These are phyloP conservation scores for Sebastes alutus DNA, from an alignment of 2,797 vertebrate species.

Conservation along the genomic window DNA sequence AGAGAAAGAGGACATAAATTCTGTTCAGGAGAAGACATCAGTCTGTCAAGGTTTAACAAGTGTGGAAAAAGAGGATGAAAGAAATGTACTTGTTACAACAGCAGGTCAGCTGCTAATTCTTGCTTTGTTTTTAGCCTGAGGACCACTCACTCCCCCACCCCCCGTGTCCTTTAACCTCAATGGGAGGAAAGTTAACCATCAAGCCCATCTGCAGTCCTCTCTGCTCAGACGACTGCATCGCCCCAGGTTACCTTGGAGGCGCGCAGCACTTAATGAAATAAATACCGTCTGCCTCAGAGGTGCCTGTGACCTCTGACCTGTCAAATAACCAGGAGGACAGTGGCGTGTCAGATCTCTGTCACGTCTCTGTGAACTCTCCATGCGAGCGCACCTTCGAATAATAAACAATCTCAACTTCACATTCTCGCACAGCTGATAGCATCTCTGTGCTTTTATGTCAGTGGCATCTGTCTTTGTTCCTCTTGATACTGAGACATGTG, in stretches of 20 bases:
- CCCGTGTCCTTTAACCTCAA: constrained; percentile 27
- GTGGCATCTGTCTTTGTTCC: constrained; percentile 43
- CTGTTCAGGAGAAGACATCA: neutral
- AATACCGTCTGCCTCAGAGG: constrained; percentile 48
- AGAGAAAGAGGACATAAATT: neutral
- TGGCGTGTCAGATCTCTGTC: constrained; percentile 21
- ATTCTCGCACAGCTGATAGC: constrained; percentile 43
- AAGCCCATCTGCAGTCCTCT: neutral
- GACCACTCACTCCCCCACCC: neutral
- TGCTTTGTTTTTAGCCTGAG: constrained; percentile 20
- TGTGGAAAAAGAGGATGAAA: neutral
- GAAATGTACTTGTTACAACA: neutral
- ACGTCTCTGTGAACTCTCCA: constrained; percentile 38
- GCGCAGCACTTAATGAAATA: constrained; percentile 55
- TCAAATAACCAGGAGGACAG: constrained; percentile 48
- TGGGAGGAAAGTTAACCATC: constrained; percentile 21
- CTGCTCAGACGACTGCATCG: neutral
- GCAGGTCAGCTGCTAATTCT: constrained; percentile 16
- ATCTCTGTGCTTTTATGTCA: constrained; percentile 43
- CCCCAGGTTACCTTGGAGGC: constrained; percentile 24
- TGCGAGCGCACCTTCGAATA: constrained; percentile 25
- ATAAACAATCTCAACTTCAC: constrained; percentile 43
- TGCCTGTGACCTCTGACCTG: constrained; percentile 52
- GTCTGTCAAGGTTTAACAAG: neutral
- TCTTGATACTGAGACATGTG: constrained; percentile 5